Percentiles rank a stretch among this genome's conserved stretches.
phyloP scores from a whole-genome alignment of 2,888 invertebrate genomes.

The Perizoma flavofasciatum region DNA sequence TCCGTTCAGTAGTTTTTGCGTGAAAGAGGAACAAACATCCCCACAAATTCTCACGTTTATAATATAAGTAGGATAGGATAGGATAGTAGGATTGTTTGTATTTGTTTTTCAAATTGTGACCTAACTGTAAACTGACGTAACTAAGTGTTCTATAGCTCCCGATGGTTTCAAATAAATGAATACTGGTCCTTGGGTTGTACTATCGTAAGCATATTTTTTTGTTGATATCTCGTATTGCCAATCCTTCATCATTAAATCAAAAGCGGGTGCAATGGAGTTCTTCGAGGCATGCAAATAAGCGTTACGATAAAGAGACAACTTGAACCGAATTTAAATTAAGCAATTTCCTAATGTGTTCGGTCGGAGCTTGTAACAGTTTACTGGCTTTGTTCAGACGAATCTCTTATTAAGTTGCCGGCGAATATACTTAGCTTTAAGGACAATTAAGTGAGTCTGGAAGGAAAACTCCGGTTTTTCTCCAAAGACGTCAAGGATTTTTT shows the following conservation, averaged over 20 bases:
- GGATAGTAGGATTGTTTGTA: no score
- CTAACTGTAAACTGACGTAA: no score
- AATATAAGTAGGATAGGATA: no score
- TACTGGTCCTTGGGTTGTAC: no score
- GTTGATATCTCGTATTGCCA: background rate
- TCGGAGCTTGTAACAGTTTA: slow-evolving; percentile 16
- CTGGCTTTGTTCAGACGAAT: slow-evolving; percentile 26
- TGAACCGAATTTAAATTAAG: slow-evolving; percentile 37
- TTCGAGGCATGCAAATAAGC: slow-evolving; percentile 30
- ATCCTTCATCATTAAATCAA: slow-evolving; percentile 19
- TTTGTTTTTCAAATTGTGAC: no score
- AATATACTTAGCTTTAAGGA: slow-evolving; percentile 19
- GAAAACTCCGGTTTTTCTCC: slow-evolving; percentile 8
- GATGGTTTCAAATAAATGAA: no score
- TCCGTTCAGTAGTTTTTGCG: no score
- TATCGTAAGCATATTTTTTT: no score
- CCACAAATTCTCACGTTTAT: no score
- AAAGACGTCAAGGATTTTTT: slow-evolving; percentile 3
- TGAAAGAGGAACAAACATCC: no score
- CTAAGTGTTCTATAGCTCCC: no score
- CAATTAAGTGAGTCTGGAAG: slow-evolving; percentile 4
- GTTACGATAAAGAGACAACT: slow-evolving; percentile 31
- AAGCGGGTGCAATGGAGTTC: slow-evolving; percentile 9
- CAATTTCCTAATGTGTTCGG: slow-evolving; percentile 34
- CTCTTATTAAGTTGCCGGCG: slow-evolving; percentile 13